Evolutionary conservation across 2,888 invertebrate species (phyloP).

Genomic region (Salpingus planirostris): DNA sequence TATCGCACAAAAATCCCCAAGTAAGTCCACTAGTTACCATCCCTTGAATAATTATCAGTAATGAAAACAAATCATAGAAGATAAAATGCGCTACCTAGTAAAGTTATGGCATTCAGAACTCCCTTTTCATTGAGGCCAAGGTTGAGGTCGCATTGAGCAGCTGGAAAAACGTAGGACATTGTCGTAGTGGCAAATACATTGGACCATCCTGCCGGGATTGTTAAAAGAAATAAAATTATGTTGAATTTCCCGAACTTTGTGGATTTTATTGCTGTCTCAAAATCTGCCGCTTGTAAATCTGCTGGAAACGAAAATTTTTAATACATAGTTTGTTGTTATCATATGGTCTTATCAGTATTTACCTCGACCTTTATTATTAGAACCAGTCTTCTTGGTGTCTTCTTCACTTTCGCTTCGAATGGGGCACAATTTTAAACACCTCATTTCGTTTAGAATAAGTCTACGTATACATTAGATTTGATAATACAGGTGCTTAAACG

Average conservation of each 20-base stretch:
- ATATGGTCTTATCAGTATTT: too few relatives aligned
- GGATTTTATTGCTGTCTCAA: neutral
- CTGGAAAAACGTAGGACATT: conserved; percentile 60
- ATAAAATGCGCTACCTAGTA: conserved; percentile 61
- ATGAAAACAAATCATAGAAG: conserved; percentile 4
- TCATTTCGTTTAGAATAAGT: too few relatives aligned
- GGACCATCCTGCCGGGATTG: conserved; percentile 54
- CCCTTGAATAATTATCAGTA: conserved; percentile 50
- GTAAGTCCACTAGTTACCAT: conserved; percentile 63
- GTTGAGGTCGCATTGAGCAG: conserved; percentile 61
- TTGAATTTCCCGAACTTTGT: conserved; percentile 35
- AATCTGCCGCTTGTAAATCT: neutral
- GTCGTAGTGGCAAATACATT: conserved; percentile 60
- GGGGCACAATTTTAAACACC: too few relatives aligned
- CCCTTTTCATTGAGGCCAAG: conserved; percentile 60
- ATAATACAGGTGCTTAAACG: too few relatives aligned
- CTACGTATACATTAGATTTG: too few relatives aligned
- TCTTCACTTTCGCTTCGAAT: too few relatives aligned
- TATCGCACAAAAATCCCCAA: conserved; percentile 69
- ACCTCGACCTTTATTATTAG: too few relatives aligned
- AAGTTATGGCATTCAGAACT: conserved; percentile 56
- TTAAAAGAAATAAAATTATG: conserved; percentile 49
- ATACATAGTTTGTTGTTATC: too few relatives aligned
- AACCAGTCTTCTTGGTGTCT: too few relatives aligned
- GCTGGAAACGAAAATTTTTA: too few relatives aligned